These are phyloP conservation scores for Pogonocichla stellata DNA, from an alignment of 2,113 vertebrate species.

Conservation along the genomic window DNA sequence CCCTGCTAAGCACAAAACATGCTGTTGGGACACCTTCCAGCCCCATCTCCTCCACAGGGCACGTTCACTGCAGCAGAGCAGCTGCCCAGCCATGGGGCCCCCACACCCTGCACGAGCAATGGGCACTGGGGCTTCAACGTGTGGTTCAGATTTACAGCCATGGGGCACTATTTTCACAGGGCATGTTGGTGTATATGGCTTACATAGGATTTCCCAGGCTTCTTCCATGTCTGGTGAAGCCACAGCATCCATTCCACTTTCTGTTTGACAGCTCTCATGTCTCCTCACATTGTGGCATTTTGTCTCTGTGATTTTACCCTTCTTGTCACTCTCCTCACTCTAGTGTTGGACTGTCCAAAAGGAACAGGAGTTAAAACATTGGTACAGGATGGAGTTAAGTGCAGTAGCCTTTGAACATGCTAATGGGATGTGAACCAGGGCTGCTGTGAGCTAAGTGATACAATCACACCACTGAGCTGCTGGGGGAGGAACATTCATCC, in stretches of 20 bases:
- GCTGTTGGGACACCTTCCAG: neutral
- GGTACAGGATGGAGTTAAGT: neutral
- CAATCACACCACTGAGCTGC: neutral
- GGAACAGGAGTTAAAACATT: neutral
- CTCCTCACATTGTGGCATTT: neutral
- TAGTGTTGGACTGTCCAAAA: neutral
- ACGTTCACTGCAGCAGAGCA: neutral
- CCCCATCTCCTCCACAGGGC: neutral
- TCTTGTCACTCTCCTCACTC: neutral
- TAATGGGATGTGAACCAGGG: neutral
- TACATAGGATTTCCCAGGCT: neutral
- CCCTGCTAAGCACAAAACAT: neutral
- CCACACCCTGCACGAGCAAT: rapidly evolving
- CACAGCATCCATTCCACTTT: neutral
- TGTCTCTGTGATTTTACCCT: neutral
- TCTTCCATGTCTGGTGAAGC: neutral
- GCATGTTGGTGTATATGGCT: neutral
- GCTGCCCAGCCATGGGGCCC: rapidly evolving
- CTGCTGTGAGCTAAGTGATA: neutral
- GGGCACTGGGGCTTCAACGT: rapidly evolving
- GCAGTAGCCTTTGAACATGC: neutral
- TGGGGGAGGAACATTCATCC: rapidly evolving
- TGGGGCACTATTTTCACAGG: neutral
- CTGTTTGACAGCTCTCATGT: neutral
- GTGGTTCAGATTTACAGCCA: neutral